These are phyloP conservation scores for Podilymbus podiceps DNA, from an alignment of 2,113 vertebrate genomes.

Conservation along the genomic window DNA sequence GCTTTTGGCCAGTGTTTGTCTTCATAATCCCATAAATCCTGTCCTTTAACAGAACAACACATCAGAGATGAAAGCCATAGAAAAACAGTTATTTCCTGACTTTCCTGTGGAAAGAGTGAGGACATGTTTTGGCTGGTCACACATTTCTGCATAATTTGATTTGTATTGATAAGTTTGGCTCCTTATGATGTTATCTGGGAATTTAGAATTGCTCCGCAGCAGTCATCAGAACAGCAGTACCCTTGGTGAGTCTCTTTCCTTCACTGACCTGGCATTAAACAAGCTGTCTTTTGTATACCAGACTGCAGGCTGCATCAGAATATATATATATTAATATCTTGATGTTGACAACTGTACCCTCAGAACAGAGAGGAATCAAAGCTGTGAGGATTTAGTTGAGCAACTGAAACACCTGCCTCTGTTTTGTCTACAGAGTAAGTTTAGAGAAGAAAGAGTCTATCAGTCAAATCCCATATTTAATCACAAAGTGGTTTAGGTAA, in stretches of 20 bases:
- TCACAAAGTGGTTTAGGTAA: not conserved
- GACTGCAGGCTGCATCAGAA: not conserved
- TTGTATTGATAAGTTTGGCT: not conserved
- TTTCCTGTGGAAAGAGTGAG: not conserved
- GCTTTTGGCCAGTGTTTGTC: not conserved
- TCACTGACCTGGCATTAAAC: not conserved
- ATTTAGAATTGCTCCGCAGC: not conserved
- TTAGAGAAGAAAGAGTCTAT: not conserved
- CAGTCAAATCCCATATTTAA: not conserved
- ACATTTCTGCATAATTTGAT: not conserved
- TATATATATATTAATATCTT: not conserved
- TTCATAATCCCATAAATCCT: not conserved
- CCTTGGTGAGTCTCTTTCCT: not conserved
- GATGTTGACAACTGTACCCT: not conserved
- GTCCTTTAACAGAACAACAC: not conserved
- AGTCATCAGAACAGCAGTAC: not conserved
- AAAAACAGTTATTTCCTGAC: not conserved
- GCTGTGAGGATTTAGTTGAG: not conserved
- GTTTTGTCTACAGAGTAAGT: not conserved
- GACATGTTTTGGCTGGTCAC: not conserved
- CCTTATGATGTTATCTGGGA: not conserved
- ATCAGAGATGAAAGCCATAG: not conserved
- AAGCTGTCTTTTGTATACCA: not conserved
- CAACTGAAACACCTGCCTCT: not conserved
- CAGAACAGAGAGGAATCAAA: not conserved